Evolutionary conservation across 2,113 vertebrate species (phyloP), one percentile per base, ranked within the genome.

Genomic region (Theristicus caerulescens): DNA sequence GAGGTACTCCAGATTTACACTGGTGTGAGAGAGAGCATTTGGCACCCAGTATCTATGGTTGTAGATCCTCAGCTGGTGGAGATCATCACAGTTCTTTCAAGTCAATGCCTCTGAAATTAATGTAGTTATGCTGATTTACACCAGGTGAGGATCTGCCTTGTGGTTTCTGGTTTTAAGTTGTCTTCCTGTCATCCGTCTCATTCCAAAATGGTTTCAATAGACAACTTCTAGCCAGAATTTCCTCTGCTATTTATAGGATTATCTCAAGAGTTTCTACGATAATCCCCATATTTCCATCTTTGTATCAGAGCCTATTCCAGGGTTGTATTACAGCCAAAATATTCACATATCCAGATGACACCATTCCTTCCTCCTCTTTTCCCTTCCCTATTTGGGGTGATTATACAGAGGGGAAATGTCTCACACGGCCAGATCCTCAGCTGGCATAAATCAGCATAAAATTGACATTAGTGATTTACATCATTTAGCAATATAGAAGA

Each of bases 291-390:
- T 93, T 97, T 96, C 94, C 79, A 95, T 93, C 93, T 95, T 92
- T 90, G 65, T 95, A 92, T 96, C 93, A 93, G 87, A 96, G 62
- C 44, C 47, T 86, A 86, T 91, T 91, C 81, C 74, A 89, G 67
- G 46, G 59, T 17, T 88, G 91, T 95, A 86, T 90, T 87, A 83
- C 64, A 91, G 95, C 94, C 96, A 96, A 96, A 96, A 78, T 85
- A 91, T 95, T 97, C 94, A 86, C 78, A 95, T 97, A 94, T 90
- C 96, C 97, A 97, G 94, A 97, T 97, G 96, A 96, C 93, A 97
- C 95, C 49, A 82, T 64, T 87, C 62, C 84, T 96, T 95, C 90
- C 90, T 96, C 51, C 21, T 80, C 62, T 94, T 94, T 87, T 87
- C 66, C 73, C 70, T 93, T 92, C 94, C 88, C 92, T 93, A 40